A percentile compares a stretch with the other conserved stretches of the same genome.
These are phyloP conservation scores for Villa cingulata DNA, from an alignment of 2,888 invertebrate genomes.

Conservation along the genomic window DNA sequence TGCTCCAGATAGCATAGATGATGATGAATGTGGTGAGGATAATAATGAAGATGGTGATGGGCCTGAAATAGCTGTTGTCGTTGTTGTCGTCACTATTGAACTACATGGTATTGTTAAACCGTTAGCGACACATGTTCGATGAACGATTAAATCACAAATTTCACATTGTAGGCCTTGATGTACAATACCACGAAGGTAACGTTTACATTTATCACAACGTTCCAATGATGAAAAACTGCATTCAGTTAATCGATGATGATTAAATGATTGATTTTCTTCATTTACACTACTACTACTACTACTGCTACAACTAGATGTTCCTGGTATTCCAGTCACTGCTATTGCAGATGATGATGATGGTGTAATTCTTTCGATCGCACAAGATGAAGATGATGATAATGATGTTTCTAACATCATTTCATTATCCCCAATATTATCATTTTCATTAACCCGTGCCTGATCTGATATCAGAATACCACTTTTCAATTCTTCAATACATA, in stretches of 20 bases:
- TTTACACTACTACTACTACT: background rate
- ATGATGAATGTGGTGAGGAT: background rate
- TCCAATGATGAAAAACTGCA: constrained; percentile 54
- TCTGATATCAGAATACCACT: constrained; percentile 17
- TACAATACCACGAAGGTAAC: constrained; percentile 52
- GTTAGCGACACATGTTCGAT: constrained; percentile 53
- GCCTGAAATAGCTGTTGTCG: background rate
- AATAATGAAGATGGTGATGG: background rate
- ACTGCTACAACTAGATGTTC: too few relatives aligned
- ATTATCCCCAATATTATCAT: background rate
- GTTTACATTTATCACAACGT: constrained; percentile 58
- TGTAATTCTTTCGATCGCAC: background rate
- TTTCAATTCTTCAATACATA: constrained; percentile 52
- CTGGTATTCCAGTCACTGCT: background rate
- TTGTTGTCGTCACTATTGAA: background rate
- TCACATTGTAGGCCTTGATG: constrained; percentile 59
- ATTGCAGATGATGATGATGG: background rate
- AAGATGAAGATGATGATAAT: background rate
- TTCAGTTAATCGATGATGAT: constrained; percentile 40
- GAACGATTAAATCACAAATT: constrained; percentile 56
- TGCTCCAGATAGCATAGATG: background rate
- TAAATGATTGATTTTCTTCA: constrained; percentile 1
- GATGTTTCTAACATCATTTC: background rate
- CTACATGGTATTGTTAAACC: constrained; percentile 39
- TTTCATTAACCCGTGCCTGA: constrained; percentile 9